phyloP scores from a whole-genome alignment of 2,888 invertebrate genomes.

The Odontomyia ornata region DNA sequence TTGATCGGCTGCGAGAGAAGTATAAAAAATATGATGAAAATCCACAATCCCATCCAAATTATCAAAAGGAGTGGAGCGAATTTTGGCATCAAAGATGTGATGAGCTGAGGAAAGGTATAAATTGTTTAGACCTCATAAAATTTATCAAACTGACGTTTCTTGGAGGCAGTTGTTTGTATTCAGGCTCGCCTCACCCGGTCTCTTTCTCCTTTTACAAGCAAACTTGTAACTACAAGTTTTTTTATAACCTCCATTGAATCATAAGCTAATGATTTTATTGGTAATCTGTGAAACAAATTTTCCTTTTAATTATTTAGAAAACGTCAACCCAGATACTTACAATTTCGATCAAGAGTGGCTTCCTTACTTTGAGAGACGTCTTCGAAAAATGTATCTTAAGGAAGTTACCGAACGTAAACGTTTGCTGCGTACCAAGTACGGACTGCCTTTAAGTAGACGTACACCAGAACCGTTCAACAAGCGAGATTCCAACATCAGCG shows the following conservation, averaged over 20 bases:
- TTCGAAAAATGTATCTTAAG: conserved; percentile 45
- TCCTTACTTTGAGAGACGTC: conserved; percentile 45
- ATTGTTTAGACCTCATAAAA: not conserved
- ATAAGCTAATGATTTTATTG: too few relatives aligned
- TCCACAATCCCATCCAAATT: conserved; percentile 45
- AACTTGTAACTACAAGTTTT: too few relatives aligned
- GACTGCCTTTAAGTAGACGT: conserved; percentile 46
- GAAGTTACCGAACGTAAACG: conserved; percentile 47
- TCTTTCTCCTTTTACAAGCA: too few relatives aligned
- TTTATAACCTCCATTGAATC: too few relatives aligned
- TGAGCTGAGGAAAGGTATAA: conserved; percentile 44
- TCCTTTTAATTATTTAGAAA: conserved; percentile 42
- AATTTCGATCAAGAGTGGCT: conserved; percentile 47
- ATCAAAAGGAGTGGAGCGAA: conserved; percentile 43
- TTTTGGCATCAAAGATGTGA: conserved; percentile 37
- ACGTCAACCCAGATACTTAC: conserved; percentile 45
- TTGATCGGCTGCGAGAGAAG: conserved; percentile 45
- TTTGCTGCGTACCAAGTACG: conserved; percentile 43
- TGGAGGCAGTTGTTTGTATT: too few relatives aligned
- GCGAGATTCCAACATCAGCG: not conserved
- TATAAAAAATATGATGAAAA: conserved; percentile 45
- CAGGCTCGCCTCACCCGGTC: too few relatives aligned
- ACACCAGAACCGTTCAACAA: conserved; percentile 35
- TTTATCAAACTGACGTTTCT: not conserved
- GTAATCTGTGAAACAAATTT: too few relatives aligned